These are phyloP conservation scores for Parasteatoda tepidariorum DNA, from an alignment of 1,140 invertebrate genomes.

Conservation along the genomic window DNA sequence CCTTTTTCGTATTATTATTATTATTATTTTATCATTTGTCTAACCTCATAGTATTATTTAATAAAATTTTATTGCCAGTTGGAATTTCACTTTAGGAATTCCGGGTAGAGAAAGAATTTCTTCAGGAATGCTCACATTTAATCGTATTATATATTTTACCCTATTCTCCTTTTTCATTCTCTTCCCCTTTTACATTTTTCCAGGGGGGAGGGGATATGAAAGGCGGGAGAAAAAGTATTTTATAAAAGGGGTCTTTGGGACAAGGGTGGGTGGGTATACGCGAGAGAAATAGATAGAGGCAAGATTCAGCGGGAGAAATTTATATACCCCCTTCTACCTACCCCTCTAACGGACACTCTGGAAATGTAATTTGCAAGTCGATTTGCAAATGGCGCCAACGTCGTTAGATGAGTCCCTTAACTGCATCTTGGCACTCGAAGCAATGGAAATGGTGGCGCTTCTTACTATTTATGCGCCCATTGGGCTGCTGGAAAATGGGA, in stretches of 20 bases:
- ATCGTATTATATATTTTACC: not conserved
- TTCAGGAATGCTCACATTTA: not conserved
- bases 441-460: slow-evolving; percentile 41
- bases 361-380: slow-evolving; percentile 60
- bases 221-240: not conserved
- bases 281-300: slow-evolving; percentile 11
- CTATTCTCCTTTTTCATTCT: not conserved
- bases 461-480: slow-evolving; percentile 54
- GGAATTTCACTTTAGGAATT: not conserved
- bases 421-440: slow-evolving; percentile 55
- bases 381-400: slow-evolving; percentile 58
- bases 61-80: too few relatives aligned
- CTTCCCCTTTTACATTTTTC: not conserved
- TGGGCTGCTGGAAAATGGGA: slow-evolving; percentile 40
- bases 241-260: not conserved
- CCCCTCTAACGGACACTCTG: slow-evolving; percentile 43
- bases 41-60: too few relatives aligned
- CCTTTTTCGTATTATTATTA: too few relatives aligned
- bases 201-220: not conserved
- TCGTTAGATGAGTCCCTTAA: slow-evolving; percentile 50
- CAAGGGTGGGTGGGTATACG: not conserved
- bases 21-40: too few relatives aligned
- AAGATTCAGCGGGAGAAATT: slow-evolving; percentile 1
- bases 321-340: slow-evolving; percentile 2
- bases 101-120: not conserved